Percentiles rank a stretch among this genome's conserved stretches.
Evolutionary conservation across 2,888 invertebrate species (phyloP).

Genomic region (Eutolmus rufibarbis): DNA sequence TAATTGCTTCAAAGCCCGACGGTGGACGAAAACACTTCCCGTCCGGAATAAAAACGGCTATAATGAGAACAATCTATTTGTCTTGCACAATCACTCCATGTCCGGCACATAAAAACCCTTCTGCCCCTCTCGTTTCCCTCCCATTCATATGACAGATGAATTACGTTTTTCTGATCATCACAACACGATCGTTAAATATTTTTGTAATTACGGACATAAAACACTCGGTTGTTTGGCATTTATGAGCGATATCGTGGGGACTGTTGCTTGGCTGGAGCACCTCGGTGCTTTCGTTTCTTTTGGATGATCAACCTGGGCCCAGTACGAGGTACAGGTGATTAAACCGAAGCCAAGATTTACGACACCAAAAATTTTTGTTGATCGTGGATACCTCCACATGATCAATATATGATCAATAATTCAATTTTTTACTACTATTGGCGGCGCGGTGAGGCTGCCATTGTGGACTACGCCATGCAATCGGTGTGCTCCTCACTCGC

Average conservation of each 20-base stretch:
- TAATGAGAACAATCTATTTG: neutral
- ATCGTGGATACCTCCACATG: slow-evolving; percentile 27
- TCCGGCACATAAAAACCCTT: neutral
- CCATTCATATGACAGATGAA: slow-evolving; percentile 45
- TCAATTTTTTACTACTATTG: slow-evolving; percentile 26
- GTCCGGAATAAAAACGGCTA: neutral
- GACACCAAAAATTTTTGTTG: slow-evolving; percentile 44
- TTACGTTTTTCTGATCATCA: slow-evolving; percentile 44
- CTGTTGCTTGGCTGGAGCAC: neutral
- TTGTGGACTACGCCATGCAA: neutral
- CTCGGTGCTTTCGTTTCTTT: neutral
- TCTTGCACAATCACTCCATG: slow-evolving; percentile 7
- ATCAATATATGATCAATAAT: slow-evolving; percentile 44
- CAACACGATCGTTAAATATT: slow-evolving; percentile 47
- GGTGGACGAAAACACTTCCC: neutral
- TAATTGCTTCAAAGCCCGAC: neutral
- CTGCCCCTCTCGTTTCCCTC: neutral
- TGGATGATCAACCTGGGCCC: neutral
- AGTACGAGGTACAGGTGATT: slow-evolving; percentile 39
- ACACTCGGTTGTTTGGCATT: slow-evolving; percentile 46
- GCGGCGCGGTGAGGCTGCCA: neutral
- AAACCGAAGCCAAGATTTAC: slow-evolving; percentile 43
- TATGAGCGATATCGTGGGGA: slow-evolving; percentile 39
- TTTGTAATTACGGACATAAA: slow-evolving; percentile 47
- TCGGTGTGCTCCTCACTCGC: neutral